A percentile compares a stretch with the other conserved stretches of the same genome.
Conservation (phyloP, 2,888 invertebrate genomes). For the Morpho achilles region DNA sequence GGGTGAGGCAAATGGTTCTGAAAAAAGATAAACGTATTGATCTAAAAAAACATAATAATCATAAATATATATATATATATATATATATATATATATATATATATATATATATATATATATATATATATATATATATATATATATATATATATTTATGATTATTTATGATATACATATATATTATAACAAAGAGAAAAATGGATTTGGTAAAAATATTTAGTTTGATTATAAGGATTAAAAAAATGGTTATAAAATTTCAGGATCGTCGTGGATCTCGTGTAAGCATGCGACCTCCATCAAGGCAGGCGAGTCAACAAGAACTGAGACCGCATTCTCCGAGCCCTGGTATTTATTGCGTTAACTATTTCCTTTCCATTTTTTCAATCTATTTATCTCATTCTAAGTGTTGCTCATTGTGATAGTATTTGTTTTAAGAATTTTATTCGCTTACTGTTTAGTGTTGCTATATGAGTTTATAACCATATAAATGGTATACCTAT, state of each 20-base stretch:
- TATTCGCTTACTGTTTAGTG: constrained; percentile 6
- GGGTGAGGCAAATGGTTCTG: too few relatives aligned
- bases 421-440: not conserved
- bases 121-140: too few relatives aligned
- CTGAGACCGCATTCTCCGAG: constrained; percentile 89
- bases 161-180: too few relatives aligned
- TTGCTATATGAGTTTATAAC: too few relatives aligned
- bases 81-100: too few relatives aligned
- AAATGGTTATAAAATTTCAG: constrained; percentile 35
- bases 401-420: constrained; percentile 10
- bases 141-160: too few relatives aligned
- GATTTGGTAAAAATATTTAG: not conserved
- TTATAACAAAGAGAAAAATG: too few relatives aligned
- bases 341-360: constrained; percentile 75
- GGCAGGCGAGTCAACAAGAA: constrained; percentile 92
- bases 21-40: too few relatives aligned
- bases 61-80: too few relatives aligned
- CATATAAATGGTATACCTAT: too few relatives aligned
- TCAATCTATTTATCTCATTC: constrained; percentile 1
- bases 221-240: not conserved
- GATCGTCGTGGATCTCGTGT: constrained; percentile 89
- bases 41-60: not conserved
- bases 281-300: constrained; percentile 88
- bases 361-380: not conserved
- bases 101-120: too few relatives aligned